Percentiles rank a stretch among this genome's conserved stretches.
Evolutionary conservation across 2,113 vertebrate species (phyloP).

Genomic region (Cygnus buccinator): DNA sequence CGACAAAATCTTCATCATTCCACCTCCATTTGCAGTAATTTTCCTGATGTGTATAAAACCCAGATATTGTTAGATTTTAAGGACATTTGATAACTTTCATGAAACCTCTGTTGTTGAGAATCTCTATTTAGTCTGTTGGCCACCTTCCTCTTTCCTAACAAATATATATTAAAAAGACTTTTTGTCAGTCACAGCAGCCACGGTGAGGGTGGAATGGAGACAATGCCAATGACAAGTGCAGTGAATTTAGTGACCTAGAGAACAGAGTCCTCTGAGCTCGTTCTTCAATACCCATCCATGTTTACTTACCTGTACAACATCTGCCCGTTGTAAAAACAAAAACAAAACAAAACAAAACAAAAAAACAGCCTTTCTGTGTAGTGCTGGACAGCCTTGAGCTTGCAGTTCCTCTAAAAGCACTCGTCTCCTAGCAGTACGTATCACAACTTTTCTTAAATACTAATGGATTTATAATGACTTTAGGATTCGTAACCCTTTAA

Average conservation of each 20-base stretch:
- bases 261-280: background rate
- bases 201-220: background rate
- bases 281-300: background rate
- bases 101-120: background rate
- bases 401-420: background rate
- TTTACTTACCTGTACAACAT: background rate
- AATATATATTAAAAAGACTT: background rate
- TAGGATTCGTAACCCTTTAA: background rate
- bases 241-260: background rate
- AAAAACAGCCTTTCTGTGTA: background rate
- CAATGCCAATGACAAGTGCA: background rate
- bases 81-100: background rate
- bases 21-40: background rate
- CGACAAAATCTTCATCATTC: background rate
- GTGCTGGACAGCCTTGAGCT: accelerated
- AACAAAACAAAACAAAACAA: no score
- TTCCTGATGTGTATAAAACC: background rate
- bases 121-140: background rate
- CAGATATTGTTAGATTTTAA: background rate
- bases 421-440: accelerated
- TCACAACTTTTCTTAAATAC: background rate
- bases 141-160: background rate
- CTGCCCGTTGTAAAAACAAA: background rate
- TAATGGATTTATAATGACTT: background rate
- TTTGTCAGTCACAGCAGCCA: background rate